Percentiles rank a stretch among this genome's conserved stretches.
phyloP scores from a whole-genome alignment of 2,888 invertebrate species.

The Athetis lepigone region DNA sequence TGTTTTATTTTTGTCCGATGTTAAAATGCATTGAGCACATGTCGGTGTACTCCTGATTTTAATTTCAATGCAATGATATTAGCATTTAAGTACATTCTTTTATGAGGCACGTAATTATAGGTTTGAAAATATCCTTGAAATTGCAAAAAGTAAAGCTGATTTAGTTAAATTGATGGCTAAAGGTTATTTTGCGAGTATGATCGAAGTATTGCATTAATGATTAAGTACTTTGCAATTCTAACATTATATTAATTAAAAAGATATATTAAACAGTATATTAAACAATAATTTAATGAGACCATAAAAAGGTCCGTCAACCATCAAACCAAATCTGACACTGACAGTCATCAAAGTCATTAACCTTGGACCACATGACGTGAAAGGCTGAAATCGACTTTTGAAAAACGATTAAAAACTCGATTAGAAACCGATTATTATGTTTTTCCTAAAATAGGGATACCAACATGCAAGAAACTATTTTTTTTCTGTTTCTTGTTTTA shows the following conservation, averaged over 20 bases:
- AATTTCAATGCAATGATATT: constrained; percentile 48
- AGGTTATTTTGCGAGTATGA: constrained; percentile 23
- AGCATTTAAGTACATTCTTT: constrained; percentile 45
- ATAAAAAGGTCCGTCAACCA: constrained; percentile 14
- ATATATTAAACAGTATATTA: neutral
- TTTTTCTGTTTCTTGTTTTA: neutral
- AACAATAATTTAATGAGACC: neutral
- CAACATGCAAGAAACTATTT: constrained; percentile 20
- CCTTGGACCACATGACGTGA: neutral
- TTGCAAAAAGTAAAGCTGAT: constrained; percentile 19
- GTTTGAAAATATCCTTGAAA: constrained; percentile 42
- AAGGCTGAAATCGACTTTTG: constrained; percentile 24
- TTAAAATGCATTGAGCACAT: constrained; percentile 46
- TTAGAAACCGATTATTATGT: neutral
- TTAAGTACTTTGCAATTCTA: neutral
- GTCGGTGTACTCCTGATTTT: constrained; percentile 37
- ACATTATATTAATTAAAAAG: neutral
- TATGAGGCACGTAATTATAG: constrained; percentile 27
- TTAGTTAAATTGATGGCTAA: constrained; percentile 21
- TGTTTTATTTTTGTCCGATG: constrained; percentile 48
- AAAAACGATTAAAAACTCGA: neutral
- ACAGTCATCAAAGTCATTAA: neutral
- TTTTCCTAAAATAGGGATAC: neutral
- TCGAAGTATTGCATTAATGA: neutral
- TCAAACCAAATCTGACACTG: constrained; percentile 25